Conservation (phyloP, 2,888 invertebrate species). For the Anorthoa munda region DNA sequence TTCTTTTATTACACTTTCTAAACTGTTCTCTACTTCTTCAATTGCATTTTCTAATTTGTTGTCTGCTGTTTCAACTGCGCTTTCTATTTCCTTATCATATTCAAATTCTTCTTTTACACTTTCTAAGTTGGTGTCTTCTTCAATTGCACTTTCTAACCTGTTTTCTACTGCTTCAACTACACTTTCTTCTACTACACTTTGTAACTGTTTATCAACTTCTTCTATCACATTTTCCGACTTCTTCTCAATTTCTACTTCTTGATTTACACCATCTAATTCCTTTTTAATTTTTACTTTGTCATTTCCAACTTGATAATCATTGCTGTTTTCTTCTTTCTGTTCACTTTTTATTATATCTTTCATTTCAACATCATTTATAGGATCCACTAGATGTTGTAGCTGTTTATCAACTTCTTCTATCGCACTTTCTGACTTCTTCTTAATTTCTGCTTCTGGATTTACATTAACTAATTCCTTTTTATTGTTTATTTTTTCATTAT, state of each 20-base stretch:
- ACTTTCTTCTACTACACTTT: neutral
- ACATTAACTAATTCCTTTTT: neutral
- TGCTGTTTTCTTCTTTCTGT: slow-evolving; percentile 2
- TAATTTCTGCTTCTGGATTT: neutral
- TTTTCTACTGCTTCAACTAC: neutral
- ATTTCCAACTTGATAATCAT: neutral
- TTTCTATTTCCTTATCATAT: neutral
- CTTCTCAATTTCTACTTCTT: neutral
- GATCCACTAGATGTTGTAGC: neutral
- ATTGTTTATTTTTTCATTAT: neutral
- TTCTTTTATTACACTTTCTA: neutral
- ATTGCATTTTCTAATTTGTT: neutral
- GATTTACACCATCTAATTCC: neutral
- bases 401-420: neutral
- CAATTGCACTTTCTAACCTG: neutral
- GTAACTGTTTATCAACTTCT: neutral
- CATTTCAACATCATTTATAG: slow-evolving; percentile 31
- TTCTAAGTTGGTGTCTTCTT: neutral
- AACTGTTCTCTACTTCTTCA: neutral
- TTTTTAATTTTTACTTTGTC: slow-evolving; percentile 1
- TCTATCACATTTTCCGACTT: neutral
- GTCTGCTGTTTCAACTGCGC: neutral
- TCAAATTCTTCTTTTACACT: neutral
- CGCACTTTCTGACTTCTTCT: neutral
- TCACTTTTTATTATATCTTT: slow-evolving; percentile 4